Evolutionary conservation across 2,888 invertebrate species (phyloP), one percentile per base, ranked within the genome.

Genomic region (Oxytorus armatus): DNA sequence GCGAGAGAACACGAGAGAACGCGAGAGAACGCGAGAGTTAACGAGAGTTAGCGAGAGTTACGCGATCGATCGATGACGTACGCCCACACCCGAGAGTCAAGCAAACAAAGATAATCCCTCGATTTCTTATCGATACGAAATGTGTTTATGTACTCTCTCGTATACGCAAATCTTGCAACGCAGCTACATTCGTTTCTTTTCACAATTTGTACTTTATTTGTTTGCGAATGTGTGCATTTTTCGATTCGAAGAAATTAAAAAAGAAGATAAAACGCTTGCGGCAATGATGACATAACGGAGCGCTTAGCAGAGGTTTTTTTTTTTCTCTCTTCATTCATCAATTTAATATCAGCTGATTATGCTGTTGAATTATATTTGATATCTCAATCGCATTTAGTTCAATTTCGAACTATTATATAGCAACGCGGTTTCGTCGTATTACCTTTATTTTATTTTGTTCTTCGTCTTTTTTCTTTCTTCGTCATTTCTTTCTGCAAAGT

Each of bases 21-120:
- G n/a, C n/a, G n/a, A 4, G 61, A 61, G 33, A 49, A 14, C 23
- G n/a, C n/a, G n/a, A n/a, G n/a, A n/a, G n/a, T n/a, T n/a, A n/a
- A n/a, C n/a, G n/a, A n/a, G n/a, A 4, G 61, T 51, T 21, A 49
- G n/a, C 23, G 42, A 72, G 51, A 82, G 78, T 75, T 79, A 68
- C 75, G 78, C 81, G 83, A 83, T 83, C 81, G 82, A 84, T 79
- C 25, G 42, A 75, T 82, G 82, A 82, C 85, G 83, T 83, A 85
- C 89, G 85, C 87, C 86, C 86, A 87, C 88, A 83, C 84, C 79
- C 70, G 63, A 69, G 69, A 49, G 77, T 85, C 85, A 84, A 84
- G 86, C 84, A 87, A 88, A 86, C 86, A 85, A 65, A 70, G 86
- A 89, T 88, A 88, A 86, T 84, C 82, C 76, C 69, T 61, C 63